phyloP scores from a whole-genome alignment of 1,140 invertebrate species.

The Leptonema lineaticorne region DNA sequence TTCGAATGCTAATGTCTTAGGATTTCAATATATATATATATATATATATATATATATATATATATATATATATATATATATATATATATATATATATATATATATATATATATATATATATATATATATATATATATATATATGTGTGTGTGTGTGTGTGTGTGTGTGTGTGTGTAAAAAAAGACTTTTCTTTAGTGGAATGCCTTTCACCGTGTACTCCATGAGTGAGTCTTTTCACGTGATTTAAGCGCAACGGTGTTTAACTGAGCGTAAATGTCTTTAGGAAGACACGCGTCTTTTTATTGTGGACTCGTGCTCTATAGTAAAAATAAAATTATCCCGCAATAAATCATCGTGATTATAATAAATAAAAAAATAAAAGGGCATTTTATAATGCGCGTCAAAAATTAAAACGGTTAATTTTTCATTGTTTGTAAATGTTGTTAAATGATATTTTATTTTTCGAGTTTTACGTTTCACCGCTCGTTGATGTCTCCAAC shows the following conservation, averaged over 20 bases:
- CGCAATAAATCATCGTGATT: not conserved
- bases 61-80: too few relatives aligned
- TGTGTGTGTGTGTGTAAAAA: too few relatives aligned
- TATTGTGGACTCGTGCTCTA: constrained; percentile 1
- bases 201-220: constrained; percentile 8
- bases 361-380: not conserved
- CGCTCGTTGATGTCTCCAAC: not conserved
- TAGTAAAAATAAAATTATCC: constrained; percentile 2
- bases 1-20: too few relatives aligned
- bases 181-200: not conserved
- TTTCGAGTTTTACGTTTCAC: not conserved
- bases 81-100: too few relatives aligned
- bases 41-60: too few relatives aligned
- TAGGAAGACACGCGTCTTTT: constrained; percentile 15
- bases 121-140: too few relatives aligned
- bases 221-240: constrained; percentile 4
- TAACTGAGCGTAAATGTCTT: constrained; percentile 17
- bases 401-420: too few relatives aligned
- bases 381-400: not conserved
- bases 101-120: too few relatives aligned
- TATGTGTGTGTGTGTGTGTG: too few relatives aligned
- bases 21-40: too few relatives aligned
- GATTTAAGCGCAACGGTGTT: not conserved
- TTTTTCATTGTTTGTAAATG: too few relatives aligned
- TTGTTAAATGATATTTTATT: too few relatives aligned